These are phyloP conservation scores for Eclectus roratus DNA, from an alignment of 2,113 vertebrate genomes.

Conservation along the genomic window DNA sequence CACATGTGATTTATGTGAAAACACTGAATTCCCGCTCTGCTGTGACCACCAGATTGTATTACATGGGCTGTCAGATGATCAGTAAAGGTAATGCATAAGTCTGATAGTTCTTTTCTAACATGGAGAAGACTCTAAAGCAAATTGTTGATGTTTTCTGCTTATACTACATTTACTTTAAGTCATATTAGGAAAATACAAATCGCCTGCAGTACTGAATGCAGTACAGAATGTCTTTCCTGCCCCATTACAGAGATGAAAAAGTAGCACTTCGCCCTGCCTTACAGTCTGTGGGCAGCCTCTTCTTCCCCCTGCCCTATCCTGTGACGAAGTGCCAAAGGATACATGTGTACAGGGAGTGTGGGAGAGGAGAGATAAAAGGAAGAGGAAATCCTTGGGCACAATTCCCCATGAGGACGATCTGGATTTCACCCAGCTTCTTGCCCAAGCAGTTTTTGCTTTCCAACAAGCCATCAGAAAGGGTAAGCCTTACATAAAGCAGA, in stretches of 20 bases:
- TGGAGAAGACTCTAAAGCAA: background rate
- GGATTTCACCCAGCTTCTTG: background rate
- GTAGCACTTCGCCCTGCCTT: background rate
- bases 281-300: background rate
- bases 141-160: background rate
- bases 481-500: background rate
- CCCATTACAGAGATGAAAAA: background rate
- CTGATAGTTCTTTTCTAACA: background rate
- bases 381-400: background rate
- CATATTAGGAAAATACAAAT: background rate
- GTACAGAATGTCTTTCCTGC: background rate
- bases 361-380: background rate
- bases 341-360: accelerated
- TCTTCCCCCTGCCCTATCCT: background rate
- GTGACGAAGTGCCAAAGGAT: background rate
- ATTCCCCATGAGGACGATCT: background rate
- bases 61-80: background rate
- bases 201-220: accelerated
- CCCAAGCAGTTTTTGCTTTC: background rate
- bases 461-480: background rate
- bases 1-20: background rate
- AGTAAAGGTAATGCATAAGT: background rate
- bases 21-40: background rate
- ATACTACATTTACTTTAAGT: background rate
- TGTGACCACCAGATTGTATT: background rate